Evolutionary conservation across 2,888 invertebrate species (phyloP).

Genomic region (Nephrocerus scutellatus): DNA sequence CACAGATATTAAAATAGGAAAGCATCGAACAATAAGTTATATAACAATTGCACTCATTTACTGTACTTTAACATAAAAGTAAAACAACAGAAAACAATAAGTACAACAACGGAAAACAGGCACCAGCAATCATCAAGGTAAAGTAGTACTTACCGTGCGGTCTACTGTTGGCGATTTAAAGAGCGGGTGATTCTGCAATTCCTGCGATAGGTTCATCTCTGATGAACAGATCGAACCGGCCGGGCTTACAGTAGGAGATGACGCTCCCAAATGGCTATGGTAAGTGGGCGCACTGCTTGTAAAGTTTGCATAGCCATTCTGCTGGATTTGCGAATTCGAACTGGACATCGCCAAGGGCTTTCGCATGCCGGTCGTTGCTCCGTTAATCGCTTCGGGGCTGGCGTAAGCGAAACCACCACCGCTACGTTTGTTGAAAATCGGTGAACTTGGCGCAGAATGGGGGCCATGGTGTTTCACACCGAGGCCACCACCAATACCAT

Average conservation of each 20-base stretch:
- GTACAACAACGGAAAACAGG: too few relatives aligned
- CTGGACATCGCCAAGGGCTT: constrained; percentile 40
- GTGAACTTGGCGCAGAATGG: constrained; percentile 60
- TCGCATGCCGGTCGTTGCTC: constrained; percentile 27
- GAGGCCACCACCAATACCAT: constrained; percentile 26
- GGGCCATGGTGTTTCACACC: constrained; percentile 30
- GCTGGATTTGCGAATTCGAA: constrained; percentile 42
- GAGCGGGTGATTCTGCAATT: constrained; percentile 50
- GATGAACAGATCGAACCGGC: constrained; percentile 46
- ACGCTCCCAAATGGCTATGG: constrained; percentile 38
- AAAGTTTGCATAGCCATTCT: constrained; percentile 36
- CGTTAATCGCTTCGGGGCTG: constrained; percentile 27
- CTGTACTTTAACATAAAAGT: background rate
- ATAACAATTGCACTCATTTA: too few relatives aligned
- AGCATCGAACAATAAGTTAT: constrained; percentile 6
- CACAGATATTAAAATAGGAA: constrained; percentile 26
- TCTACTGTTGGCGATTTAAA: constrained; percentile 57
- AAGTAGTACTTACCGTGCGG: constrained; percentile 54
- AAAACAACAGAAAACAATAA: too few relatives aligned
- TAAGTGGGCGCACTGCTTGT: constrained; percentile 27
- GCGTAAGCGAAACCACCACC: constrained; percentile 17
- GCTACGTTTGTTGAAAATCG: constrained; percentile 52
- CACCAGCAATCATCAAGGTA: background rate
- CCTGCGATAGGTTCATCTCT: constrained; percentile 53
- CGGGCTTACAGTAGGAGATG: constrained; percentile 46